These are phyloP conservation scores for Menura novaehollandiae DNA, from an alignment of 2,113 vertebrate genomes.

Conservation along the genomic window DNA sequence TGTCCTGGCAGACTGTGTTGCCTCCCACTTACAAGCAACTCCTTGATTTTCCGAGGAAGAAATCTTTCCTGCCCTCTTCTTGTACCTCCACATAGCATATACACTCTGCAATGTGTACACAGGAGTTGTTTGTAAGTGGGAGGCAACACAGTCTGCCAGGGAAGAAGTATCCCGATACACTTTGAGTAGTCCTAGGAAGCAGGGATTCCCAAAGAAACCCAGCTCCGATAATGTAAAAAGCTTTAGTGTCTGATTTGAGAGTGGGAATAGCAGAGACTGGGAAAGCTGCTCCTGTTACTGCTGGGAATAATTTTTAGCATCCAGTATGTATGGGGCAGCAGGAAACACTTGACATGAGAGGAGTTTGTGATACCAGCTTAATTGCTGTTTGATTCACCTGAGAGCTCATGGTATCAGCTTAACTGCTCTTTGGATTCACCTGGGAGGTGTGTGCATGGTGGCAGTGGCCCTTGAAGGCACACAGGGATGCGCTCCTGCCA, in stretches of 20 bases:
- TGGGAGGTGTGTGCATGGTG: rapidly evolving
- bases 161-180: background rate
- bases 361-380: rapidly evolving
- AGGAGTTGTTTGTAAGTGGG: background rate
- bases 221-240: background rate
- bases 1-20: background rate
- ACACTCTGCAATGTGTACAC: background rate
- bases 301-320: background rate
- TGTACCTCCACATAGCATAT: background rate
- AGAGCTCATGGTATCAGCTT: rapidly evolving
- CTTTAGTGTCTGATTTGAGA: background rate
- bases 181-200: background rate
- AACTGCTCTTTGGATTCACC: background rate
- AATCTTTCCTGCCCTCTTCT: background rate
- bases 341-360: background rate
- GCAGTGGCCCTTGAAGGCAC: background rate
- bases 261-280: background rate
- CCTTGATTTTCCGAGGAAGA: background rate
- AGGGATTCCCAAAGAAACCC: background rate
- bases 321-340: background rate
- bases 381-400: background rate
- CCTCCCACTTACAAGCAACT: background rate
- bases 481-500: rapidly evolving
- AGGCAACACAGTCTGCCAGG: background rate
- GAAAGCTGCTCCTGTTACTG: background rate